A percentile compares a stretch with the other conserved stretches of the same genome.
These are phyloP conservation scores for Probaryconus sp. DNA, from an alignment of 1,140 invertebrate species.

Conservation along the genomic window DNA sequence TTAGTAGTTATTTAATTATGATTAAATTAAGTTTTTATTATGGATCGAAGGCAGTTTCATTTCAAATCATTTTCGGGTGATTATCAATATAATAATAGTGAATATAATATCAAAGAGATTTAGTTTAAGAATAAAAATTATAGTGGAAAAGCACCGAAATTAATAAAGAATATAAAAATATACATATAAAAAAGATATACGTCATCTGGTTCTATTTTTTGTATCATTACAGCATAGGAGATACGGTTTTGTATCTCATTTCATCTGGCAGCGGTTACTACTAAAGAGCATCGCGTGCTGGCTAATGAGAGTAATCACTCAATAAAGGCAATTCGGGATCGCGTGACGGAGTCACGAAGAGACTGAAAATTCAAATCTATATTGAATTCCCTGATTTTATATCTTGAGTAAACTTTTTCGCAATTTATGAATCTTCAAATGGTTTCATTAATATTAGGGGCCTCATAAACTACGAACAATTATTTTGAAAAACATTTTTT, in stretches of 20 bases:
- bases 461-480: too few species aligned
- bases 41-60: too few species aligned
- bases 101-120: too few species aligned
- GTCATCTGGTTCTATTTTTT: too few species aligned
- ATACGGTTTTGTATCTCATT: constrained; percentile 43
- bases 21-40: constrained; percentile 9
- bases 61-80: too few species aligned
- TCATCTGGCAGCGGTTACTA: constrained; percentile 42
- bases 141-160: too few species aligned
- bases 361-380: constrained; percentile 69
- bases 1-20: neutral
- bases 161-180: too few species aligned
- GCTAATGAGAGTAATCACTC: constrained; percentile 78
- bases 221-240: too few species aligned
- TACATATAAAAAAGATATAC: too few species aligned
- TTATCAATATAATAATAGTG: too few species aligned
- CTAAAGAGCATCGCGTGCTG: constrained; percentile 75
- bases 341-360: constrained; percentile 69
- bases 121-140: too few species aligned
- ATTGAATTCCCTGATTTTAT: constrained; percentile 70
- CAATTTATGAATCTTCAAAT: neutral
- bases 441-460: neutral
- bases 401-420: constrained; percentile 5
- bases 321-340: constrained; percentile 73
- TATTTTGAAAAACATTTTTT: too few species aligned